A percentile compares a stretch with the other conserved stretches of the same genome.
Evolutionary conservation across 2,888 invertebrate genomes (phyloP).

Genomic region (Syritta pipiens): DNA sequence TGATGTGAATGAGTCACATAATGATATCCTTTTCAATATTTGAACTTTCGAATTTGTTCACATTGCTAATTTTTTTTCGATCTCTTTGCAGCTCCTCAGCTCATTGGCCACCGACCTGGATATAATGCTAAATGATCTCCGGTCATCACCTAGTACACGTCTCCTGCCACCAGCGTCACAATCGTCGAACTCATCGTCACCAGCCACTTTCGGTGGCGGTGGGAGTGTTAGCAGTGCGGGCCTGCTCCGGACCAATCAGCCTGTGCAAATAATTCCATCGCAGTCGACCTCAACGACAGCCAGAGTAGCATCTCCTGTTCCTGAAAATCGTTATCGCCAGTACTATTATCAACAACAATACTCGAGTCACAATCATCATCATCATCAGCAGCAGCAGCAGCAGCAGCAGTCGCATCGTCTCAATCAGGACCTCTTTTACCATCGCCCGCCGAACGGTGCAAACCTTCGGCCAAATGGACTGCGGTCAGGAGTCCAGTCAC

Average conservation of each 20-base stretch:
- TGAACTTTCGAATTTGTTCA: neutral
- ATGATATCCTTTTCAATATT: too few species aligned
- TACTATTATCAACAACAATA: slow-evolving; percentile 66
- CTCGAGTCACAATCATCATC: slow-evolving; percentile 70
- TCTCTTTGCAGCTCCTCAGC: slow-evolving; percentile 86
- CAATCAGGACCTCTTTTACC: slow-evolving; percentile 69
- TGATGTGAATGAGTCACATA: too few species aligned
- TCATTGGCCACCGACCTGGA: slow-evolving; percentile 91
- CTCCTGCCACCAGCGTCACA: slow-evolving; percentile 69
- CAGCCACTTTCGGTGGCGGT: slow-evolving; percentile 40
- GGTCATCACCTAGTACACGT: slow-evolving; percentile 82
- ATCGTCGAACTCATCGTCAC: slow-evolving; percentile 47
- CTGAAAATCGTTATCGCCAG: slow-evolving; percentile 62
- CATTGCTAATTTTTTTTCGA: slow-evolving; percentile 41
- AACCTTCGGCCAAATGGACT: slow-evolving; percentile 65
- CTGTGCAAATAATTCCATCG: slow-evolving; percentile 70
- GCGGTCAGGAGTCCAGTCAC: slow-evolving; percentile 71
- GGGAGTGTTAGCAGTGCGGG: slow-evolving; percentile 38
- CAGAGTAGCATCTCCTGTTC: slow-evolving; percentile 60
- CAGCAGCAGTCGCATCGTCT: slow-evolving; percentile 69
- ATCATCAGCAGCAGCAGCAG: slow-evolving; percentile 33
- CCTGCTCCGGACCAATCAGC: slow-evolving; percentile 70
- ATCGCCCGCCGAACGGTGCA: slow-evolving; percentile 63
- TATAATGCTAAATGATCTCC: slow-evolving; percentile 90
- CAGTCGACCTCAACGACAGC: slow-evolving; percentile 61